phyloP scores from a whole-genome alignment of 2,113 vertebrate species.

The Lampris megalopsis region DNA sequence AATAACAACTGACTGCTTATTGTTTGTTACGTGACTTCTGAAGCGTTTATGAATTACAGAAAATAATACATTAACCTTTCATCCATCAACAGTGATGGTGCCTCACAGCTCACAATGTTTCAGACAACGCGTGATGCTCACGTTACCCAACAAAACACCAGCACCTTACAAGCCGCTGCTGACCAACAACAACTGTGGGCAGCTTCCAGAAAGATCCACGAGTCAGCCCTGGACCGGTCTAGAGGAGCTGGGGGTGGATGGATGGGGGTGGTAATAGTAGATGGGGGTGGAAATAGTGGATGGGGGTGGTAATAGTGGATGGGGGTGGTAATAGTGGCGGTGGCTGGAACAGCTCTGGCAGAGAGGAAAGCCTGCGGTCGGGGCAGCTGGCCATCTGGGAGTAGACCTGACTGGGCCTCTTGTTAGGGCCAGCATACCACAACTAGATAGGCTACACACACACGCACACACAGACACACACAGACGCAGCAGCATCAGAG shows the following conservation, averaged over 20 bases:
- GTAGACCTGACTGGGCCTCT: conserved; percentile 81
- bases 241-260: not conserved
- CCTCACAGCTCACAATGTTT: too few relatives aligned
- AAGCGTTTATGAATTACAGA: too few relatives aligned
- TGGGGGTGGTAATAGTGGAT: conserved; percentile 79
- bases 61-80: too few relatives aligned
- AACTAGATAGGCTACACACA: conserved; percentile 63
- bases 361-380: conserved; percentile 67
- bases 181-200: too few relatives aligned
- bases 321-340: conserved; percentile 44
- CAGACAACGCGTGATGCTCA: too few relatives aligned
- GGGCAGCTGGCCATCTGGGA: conserved; percentile 77
- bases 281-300: conserved; percentile 69
- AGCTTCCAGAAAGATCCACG: too few relatives aligned
- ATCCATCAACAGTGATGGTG: too few relatives aligned
- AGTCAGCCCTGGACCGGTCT: too few relatives aligned
- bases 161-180: too few relatives aligned
- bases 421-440: conserved; percentile 83
- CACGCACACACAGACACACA: conserved; percentile 20
- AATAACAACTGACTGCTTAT: too few relatives aligned
- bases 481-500: not conserved
- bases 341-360: conserved; percentile 73
- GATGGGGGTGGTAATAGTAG: conserved; percentile 51
- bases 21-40: too few relatives aligned
- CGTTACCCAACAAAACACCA: too few relatives aligned